Conservation (phyloP, 2,113 vertebrate species). For the Tonatia bakeri region DNA sequence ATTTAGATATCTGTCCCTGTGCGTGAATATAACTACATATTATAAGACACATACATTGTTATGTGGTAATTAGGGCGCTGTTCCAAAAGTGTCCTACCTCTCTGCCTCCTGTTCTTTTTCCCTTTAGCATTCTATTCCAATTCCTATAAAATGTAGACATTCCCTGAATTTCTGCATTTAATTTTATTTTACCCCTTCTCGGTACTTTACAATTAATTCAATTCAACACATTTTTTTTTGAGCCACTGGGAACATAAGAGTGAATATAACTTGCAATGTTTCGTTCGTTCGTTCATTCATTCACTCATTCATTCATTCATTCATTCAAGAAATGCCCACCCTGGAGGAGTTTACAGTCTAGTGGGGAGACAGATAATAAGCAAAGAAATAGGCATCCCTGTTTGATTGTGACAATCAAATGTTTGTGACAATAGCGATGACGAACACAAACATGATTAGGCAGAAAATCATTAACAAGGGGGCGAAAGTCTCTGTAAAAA, state of each 20-base stretch:
- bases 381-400: neutral
- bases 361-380: neutral
- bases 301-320: neutral
- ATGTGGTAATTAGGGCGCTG: neutral
- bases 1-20: neutral
- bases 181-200: neutral
- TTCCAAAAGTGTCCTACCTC: neutral
- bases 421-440: neutral
- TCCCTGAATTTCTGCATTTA: neutral
- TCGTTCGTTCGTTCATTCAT: neutral
- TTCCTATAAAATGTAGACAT: neutral
- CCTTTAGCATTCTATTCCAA: neutral
- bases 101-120: neutral
- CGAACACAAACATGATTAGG: neutral
- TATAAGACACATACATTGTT: neutral
- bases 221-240: neutral
- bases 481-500: neutral
- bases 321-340: neutral
- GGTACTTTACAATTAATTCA: neutral
- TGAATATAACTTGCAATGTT: neutral
- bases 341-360: neutral
- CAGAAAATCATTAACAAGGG: neutral
- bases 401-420: neutral
- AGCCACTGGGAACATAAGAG: neutral
- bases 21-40: fast-evolving